Evolutionary conservation across 1,140 invertebrate species (phyloP), one percentile per base, ranked within the genome.

Genomic region (Drosophila eugracilis): DNA sequence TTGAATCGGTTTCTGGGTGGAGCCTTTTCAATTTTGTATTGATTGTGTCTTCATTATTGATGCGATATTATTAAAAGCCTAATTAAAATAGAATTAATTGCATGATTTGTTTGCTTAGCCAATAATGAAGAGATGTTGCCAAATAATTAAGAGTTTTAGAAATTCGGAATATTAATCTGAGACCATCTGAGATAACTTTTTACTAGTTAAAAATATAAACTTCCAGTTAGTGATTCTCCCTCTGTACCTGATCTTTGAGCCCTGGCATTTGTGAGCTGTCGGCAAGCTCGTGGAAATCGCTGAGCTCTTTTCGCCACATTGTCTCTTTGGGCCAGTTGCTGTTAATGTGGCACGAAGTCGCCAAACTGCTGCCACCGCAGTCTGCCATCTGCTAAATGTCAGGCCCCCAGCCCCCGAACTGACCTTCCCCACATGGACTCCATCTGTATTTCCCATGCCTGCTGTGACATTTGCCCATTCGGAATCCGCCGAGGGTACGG

Each of bases 301-400:
- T 36, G 37, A 42, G 69, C 55, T 67, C 14, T 19, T 22, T 22
- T 52, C 42, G 22, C 34, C 41, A 44, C 41, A 54, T 69, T 57
- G 63, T 48, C 65, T 69, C 67, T 59, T 28, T 44, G 53, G 54
- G 67, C 26, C 54, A 48, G 55, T 73, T 45, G 44, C 48, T 45
- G 69, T 73, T 63, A 74, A 74, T 73, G 47, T 73, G 39, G 70
- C 69, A 72, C 69, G 69, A 72, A 72, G 42, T 59, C 54, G 41
- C 44, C 45, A 39, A 59, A 39, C 32, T 59, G 32, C 55, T 58
- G 22, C 54, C 54, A 24, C 42, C 21, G 30, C 21, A 17, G 36
- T 39, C 36, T 39, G 3, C 36, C 36, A 19, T 28, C 65, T 73
- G 69, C 41, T 63, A 74, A 74, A 74, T 73, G 70, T 74, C 70